phyloP scores from a whole-genome alignment of 2,888 invertebrate species.

The Lycaena phlaeas region DNA sequence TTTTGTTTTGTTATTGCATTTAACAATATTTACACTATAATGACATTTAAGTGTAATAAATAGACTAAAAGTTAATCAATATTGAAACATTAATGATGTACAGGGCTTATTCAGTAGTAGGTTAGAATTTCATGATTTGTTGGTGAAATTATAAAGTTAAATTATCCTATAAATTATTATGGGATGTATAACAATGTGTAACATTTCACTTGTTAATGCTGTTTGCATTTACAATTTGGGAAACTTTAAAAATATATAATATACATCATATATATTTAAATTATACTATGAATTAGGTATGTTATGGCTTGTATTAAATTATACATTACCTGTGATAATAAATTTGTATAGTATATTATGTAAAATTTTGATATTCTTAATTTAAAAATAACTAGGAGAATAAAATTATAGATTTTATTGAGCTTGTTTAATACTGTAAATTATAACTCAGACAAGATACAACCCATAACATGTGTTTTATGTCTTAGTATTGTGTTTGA shows the following conservation, averaged over 20 bases:
- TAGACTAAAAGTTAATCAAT: neutral
- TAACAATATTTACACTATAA: neutral
- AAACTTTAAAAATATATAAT: neutral
- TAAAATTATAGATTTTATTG: too few species aligned
- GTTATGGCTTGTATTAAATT: slow-evolving; percentile 4
- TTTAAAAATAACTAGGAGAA: too few species aligned
- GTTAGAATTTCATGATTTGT: neutral
- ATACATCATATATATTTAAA: too few species aligned
- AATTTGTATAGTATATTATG: too few species aligned
- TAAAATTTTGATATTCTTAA: too few species aligned
- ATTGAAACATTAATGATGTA: neutral
- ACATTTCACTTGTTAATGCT: neutral
- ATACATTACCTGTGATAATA: neutral
- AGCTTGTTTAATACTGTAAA: too few species aligned
- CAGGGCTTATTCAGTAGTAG: neutral
- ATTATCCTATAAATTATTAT: neutral
- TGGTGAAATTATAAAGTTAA: neutral
- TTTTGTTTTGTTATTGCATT: neutral
- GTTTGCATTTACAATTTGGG: neutral
- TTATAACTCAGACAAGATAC: neutral
- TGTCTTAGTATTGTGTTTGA: neutral
- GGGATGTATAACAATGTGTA: neutral
- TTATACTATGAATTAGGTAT: neutral
- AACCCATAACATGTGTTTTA: slow-evolving; percentile 1
- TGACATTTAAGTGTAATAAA: neutral